Conservation (phyloP, 2,888 invertebrate species). For the Dryomyza anilis region DNA sequence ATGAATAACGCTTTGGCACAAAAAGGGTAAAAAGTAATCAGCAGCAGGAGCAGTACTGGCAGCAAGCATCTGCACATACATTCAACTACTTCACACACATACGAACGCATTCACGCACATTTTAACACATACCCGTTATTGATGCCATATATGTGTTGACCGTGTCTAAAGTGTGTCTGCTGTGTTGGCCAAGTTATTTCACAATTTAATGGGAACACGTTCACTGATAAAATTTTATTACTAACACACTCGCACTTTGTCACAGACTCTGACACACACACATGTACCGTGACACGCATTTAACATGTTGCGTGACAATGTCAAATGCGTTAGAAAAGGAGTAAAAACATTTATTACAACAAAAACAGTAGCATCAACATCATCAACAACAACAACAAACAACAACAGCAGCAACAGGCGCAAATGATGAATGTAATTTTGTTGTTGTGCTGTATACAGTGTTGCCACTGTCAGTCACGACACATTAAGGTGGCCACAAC, state of each 20-base stretch:
- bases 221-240: slow-evolving; percentile 4
- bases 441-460: background rate
- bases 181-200: slow-evolving; percentile 7
- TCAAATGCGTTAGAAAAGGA: background rate
- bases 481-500: too few relatives aligned
- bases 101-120: background rate
- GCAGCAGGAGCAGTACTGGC: background rate
- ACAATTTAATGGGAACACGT: slow-evolving; percentile 1
- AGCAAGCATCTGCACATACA: background rate
- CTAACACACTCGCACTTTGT: background rate
- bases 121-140: too few relatives aligned
- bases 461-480: too few relatives aligned
- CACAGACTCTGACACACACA: background rate
- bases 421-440: background rate
- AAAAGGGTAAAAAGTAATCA: background rate
- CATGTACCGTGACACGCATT: background rate
- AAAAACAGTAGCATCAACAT: background rate
- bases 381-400: background rate
- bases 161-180: background rate
- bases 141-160: background rate
- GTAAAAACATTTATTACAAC: background rate
- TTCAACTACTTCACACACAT: background rate
- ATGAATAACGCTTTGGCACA: background rate
- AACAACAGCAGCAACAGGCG: background rate
- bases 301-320: background rate